Percentiles rank a stretch among this genome's conserved stretches.
Evolutionary conservation across 2,888 invertebrate species (phyloP).

Genomic region (Melanargia galathea): DNA sequence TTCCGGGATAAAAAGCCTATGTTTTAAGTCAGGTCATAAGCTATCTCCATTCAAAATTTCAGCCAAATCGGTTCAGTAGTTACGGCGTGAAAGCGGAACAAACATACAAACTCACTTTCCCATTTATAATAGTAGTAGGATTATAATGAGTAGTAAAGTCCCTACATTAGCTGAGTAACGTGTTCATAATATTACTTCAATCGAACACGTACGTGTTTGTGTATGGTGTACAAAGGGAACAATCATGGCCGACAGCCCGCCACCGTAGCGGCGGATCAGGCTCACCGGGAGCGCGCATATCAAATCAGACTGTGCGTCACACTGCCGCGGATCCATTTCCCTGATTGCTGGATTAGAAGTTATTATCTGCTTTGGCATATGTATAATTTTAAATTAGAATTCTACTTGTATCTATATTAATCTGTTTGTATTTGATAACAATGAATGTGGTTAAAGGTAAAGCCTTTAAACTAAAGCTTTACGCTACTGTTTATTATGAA

Average conservation of each 20-base stretch:
- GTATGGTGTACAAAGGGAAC: constrained; percentile 35
- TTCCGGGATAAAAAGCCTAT: too few species aligned
- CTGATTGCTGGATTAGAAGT: constrained; percentile 5
- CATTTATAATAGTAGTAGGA: too few species aligned
- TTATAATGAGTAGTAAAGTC: not conserved
- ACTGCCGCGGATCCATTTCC: constrained; percentile 1
- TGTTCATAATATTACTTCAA: not conserved
- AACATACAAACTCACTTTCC: too few species aligned
- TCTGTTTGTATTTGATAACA: not conserved
- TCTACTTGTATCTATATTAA: not conserved
- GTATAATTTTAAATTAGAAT: not conserved
- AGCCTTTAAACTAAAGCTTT: not conserved
- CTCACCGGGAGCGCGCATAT: constrained; percentile 71
- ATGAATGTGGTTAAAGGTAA: not conserved
- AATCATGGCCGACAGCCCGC: constrained; percentile 36
- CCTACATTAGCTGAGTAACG: not conserved
- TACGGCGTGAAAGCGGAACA: too few species aligned
- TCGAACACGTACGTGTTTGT: not conserved
- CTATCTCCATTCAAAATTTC: too few species aligned
- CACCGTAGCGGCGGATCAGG: constrained; percentile 44
- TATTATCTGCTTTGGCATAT: not conserved
- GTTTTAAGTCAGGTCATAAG: too few species aligned
- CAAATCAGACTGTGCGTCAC: constrained; percentile 70
- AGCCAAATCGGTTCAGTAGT: too few species aligned
- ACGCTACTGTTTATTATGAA: too few species aligned